Percentiles rank a stretch among this genome's conserved stretches.
These are phyloP conservation scores for Doryteuthis pealeii DNA, from an alignment of 1,140 invertebrate species.

Conservation along the genomic window DNA sequence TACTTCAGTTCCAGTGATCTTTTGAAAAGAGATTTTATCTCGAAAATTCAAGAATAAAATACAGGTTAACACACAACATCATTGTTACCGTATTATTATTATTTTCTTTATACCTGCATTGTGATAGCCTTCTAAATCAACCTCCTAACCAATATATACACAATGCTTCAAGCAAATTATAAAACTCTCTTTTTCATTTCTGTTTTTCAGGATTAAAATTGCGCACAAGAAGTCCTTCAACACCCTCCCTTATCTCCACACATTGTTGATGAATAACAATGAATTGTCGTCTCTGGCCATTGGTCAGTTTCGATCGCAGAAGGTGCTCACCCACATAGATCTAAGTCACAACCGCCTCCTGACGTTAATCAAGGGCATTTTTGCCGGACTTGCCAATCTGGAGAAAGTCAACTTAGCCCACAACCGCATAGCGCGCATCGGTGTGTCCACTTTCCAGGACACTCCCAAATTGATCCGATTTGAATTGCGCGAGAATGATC, in stretches of 20 bases:
- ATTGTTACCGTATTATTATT: no score
- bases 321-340: slow-evolving; percentile 20
- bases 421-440: slow-evolving; percentile 22
- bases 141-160: no score
- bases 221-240: slow-evolving; percentile 28
- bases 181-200: no score
- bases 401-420: slow-evolving; percentile 21
- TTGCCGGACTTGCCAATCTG: slow-evolving; percentile 25
- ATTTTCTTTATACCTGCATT: no score
- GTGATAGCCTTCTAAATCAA: no score
- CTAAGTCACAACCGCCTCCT: slow-evolving; percentile 26
- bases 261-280: slow-evolving; percentile 27
- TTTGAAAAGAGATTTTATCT: no score
- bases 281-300: slow-evolving; percentile 18
- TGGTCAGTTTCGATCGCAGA: slow-evolving; percentile 22
- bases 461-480: slow-evolving; percentile 20
- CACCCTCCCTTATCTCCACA: slow-evolving; percentile 16
- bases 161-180: no score
- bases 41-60: no score
- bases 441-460: slow-evolving; percentile 17
- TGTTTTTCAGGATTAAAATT: neutral
- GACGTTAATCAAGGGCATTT: slow-evolving; percentile 19
- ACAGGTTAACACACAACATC: no score
- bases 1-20: no score
- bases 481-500: slow-evolving; percentile 21